A percentile compares a stretch with the other conserved stretches of the same genome.
Conservation (phyloP, 2,888 invertebrate species). For the Ischnura elegans region DNA sequence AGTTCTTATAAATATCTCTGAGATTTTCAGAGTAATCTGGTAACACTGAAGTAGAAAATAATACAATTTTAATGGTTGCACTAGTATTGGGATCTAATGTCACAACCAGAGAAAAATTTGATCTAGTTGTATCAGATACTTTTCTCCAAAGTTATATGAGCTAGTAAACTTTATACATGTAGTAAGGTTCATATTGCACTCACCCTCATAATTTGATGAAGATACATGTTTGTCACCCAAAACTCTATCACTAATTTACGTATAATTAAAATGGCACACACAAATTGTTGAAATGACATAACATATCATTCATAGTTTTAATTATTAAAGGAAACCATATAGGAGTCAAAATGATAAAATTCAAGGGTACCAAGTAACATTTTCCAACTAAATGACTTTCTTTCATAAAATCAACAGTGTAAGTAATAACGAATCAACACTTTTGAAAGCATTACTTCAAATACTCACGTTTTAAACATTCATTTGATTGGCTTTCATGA, state of each 20-base stretch:
- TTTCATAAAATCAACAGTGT: not conserved
- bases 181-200: not conserved
- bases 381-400: not conserved
- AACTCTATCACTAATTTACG: not conserved
- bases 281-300: not conserved
- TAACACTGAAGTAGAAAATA: conserved; percentile 30
- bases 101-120: conserved; percentile 3
- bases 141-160: not conserved
- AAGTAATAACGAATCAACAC: not conserved
- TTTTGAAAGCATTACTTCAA: not conserved
- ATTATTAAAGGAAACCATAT: not conserved
- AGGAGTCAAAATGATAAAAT: not conserved
- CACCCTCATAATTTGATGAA: not conserved
- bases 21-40: conserved; percentile 11
- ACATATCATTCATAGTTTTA: too few relatives aligned
- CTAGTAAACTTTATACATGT: not conserved
- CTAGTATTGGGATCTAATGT: not conserved
- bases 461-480: not conserved
- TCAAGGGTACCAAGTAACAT: not conserved
- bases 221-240: not conserved
- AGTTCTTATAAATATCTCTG: not conserved
- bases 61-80: not conserved
- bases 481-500: not conserved
- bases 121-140: not conserved
- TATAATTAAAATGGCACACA: not conserved